These are phyloP conservation scores for Leptoteleia sp. DNA, from an alignment of 1,140 invertebrate species.

Conservation along the genomic window DNA sequence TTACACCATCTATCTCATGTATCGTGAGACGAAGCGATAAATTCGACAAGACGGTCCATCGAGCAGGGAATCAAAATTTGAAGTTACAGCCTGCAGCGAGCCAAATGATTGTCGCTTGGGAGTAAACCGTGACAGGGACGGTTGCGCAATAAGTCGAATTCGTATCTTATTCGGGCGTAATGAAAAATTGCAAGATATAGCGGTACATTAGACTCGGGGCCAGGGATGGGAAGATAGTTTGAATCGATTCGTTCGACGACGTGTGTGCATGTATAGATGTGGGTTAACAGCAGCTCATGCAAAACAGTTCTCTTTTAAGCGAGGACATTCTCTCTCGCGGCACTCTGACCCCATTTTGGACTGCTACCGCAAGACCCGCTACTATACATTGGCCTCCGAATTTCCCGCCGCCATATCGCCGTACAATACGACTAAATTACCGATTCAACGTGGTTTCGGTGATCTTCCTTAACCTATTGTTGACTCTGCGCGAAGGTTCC, in stretches of 20 bases:
- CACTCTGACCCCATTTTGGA: conserved; percentile 69
- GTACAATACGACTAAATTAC: conserved; percentile 57
- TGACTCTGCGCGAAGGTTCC: not conserved
- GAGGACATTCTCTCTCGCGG: conserved; percentile 68
- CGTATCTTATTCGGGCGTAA: conserved; percentile 36
- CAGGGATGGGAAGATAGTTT: conserved; percentile 51
- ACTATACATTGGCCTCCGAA: conserved; percentile 37
- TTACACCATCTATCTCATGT: no score
- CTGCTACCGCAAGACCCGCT: conserved; percentile 30
- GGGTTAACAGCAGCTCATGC: conserved; percentile 74
- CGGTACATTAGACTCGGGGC: conserved; percentile 23
- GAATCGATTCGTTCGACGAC: conserved; percentile 54
- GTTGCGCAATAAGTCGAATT: conserved; percentile 27
- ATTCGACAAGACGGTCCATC: not conserved
- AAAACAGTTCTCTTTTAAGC: conserved; percentile 72
- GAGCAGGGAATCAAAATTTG: conserved; percentile 5
- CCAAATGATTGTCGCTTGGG: conserved; percentile 17
- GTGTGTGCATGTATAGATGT: conserved; percentile 69
- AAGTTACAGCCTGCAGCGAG: not conserved
- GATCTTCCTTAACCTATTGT: conserved; percentile 40
- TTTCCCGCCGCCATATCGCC: conserved; percentile 30
- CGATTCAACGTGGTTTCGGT: conserved; percentile 28
- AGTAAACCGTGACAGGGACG: not conserved
- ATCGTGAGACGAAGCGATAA: no score
- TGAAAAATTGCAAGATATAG: conserved; percentile 53